Evolutionary conservation across 2,113 vertebrate species (phyloP).

Genomic region (Spilogale gracilis): DNA sequence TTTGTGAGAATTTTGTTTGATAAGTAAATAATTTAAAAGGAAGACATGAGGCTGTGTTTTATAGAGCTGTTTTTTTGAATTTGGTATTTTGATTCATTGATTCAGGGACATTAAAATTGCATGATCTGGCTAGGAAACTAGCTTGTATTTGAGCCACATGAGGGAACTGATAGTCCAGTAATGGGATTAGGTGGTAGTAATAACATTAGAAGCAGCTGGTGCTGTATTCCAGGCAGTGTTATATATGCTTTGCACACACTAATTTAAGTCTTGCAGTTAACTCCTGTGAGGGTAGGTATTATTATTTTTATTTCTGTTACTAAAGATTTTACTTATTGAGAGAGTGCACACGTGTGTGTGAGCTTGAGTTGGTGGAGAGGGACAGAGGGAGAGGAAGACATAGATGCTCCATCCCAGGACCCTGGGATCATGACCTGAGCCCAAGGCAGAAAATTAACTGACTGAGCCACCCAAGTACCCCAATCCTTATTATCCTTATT

Average conservation of each 20-base stretch:
- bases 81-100: constrained; percentile 28
- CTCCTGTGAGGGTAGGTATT: not conserved
- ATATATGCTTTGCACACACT: not conserved
- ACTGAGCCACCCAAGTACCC: not conserved
- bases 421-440: not conserved
- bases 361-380: not conserved
- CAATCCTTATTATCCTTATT: not conserved
- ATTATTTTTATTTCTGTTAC: not conserved
- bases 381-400: not conserved
- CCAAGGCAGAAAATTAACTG: not conserved
- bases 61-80: constrained; percentile 47
- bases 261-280: constrained; percentile 13
- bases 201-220: not conserved
- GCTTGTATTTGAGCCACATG: constrained; percentile 16
- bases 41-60: constrained; percentile 25
- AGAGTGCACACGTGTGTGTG: not conserved
- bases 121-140: constrained; percentile 1
- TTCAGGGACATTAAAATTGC: constrained; percentile 46
- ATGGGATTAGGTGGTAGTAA: not conserved
- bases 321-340: not conserved
- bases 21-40: constrained; percentile 50
- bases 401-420: not conserved
- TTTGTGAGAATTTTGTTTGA: not conserved
- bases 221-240: not conserved
- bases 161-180: constrained; percentile 21